Conservation (phyloP, 2,888 invertebrate species). For the Gerris lacustris region DNA sequence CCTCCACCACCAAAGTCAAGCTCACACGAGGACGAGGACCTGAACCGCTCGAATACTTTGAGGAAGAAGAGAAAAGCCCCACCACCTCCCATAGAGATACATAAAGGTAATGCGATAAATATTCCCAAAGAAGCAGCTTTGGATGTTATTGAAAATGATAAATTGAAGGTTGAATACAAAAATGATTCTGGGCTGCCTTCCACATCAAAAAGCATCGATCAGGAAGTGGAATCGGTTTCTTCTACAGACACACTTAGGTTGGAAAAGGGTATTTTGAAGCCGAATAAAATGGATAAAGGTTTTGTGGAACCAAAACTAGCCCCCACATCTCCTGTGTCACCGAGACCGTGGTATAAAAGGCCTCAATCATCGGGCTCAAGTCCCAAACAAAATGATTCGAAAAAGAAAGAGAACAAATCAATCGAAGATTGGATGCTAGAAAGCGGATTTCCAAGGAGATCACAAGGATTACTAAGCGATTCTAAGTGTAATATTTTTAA, state of each 20-base stretch:
- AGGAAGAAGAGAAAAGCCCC: slow-evolving; percentile 46
- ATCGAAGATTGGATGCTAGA: slow-evolving; percentile 40
- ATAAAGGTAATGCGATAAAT: slow-evolving; percentile 13
- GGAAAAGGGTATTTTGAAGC: slow-evolving; percentile 40
- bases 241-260: slow-evolving; percentile 38
- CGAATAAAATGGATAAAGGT: slow-evolving; percentile 35
- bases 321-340: slow-evolving; percentile 40
- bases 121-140: slow-evolving; percentile 36
- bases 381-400: slow-evolving; percentile 30
- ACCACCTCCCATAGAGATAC: slow-evolving; percentile 39
- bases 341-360: slow-evolving; percentile 56
- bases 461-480: slow-evolving; percentile 21
- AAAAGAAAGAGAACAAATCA: slow-evolving; percentile 26
- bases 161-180: too few species aligned
- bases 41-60: slow-evolving; percentile 16
- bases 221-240: slow-evolving; percentile 17
- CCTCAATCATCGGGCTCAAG: not conserved
- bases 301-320: slow-evolving; percentile 31
- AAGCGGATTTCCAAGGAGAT: slow-evolving; percentile 27
- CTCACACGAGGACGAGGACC: slow-evolving; percentile 6
- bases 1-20: slow-evolving; percentile 49
- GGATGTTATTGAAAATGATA: slow-evolving; percentile 15
- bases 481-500: slow-evolving; percentile 25
- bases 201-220: not conserved
- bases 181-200: not conserved